These are phyloP conservation scores for Neoaliturus tenellus DNA, from an alignment of 2,888 invertebrate genomes.

Conservation along the genomic window DNA sequence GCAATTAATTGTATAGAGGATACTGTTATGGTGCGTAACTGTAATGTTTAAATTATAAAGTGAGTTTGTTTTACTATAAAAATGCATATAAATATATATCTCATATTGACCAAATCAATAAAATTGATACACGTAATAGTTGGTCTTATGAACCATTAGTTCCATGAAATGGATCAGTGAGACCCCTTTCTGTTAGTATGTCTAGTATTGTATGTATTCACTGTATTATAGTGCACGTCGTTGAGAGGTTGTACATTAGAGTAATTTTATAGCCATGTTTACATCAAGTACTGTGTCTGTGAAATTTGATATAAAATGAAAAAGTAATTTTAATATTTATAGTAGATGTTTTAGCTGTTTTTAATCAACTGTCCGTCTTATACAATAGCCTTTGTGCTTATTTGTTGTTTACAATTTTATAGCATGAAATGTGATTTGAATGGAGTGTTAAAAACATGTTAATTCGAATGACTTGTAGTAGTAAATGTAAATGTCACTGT, in stretches of 20 bases:
- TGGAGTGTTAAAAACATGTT: slow-evolving; percentile 20
- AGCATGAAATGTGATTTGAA: slow-evolving; percentile 32
- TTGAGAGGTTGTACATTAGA: slow-evolving; percentile 8
- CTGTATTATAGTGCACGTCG: not conserved
- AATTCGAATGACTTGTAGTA: not conserved
- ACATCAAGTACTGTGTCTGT: slow-evolving; percentile 18
- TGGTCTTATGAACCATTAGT: too few species aligned
- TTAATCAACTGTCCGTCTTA: slow-evolving; percentile 5
- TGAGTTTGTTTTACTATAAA: too few species aligned
- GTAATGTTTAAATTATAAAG: too few species aligned
- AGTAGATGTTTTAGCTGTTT: slow-evolving; percentile 24
- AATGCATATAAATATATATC: too few species aligned
- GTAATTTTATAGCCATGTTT: slow-evolving; percentile 28
- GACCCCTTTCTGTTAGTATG: not conserved
- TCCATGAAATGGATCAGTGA: too few species aligned
- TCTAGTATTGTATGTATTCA: not conserved
- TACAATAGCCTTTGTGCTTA: not conserved
- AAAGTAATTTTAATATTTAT: slow-evolving; percentile 10
- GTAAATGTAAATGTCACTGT: not conserved
- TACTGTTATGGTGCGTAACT: too few species aligned
- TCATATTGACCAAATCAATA: too few species aligned
- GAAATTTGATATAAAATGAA: slow-evolving; percentile 18
- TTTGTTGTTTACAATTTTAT: slow-evolving; percentile 28
- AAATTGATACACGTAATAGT: too few species aligned
- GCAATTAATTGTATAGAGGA: too few species aligned